These are phyloP conservation scores for Thalassaphorura encarpata DNA, from an alignment of 1,140 invertebrate species.

Conservation along the genomic window DNA sequence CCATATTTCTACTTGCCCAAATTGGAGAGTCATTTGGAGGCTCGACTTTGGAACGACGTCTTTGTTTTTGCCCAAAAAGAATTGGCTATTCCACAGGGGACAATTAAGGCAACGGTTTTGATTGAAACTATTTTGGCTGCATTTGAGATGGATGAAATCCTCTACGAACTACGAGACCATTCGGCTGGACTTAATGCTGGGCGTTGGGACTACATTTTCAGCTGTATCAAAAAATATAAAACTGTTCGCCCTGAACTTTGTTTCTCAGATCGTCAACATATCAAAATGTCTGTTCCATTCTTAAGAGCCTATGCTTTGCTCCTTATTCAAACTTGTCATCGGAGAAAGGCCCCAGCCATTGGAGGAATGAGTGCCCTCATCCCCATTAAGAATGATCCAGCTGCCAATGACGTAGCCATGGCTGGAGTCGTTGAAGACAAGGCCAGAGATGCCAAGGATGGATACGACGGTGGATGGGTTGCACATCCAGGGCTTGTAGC, in stretches of 20 bases:
- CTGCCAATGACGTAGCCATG: constrained; percentile 49
- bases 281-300: constrained; percentile 54
- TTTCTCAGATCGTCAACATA: constrained; percentile 56
- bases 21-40: constrained; percentile 49
- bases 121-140: constrained; percentile 61
- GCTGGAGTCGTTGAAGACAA: constrained; percentile 63
- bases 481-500: constrained; percentile 35
- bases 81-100: constrained; percentile 44
- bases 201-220: constrained; percentile 55
- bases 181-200: constrained; percentile 61
- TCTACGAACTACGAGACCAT: constrained; percentile 54
- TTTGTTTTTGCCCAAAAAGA: constrained; percentile 53
- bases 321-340: constrained; percentile 52
- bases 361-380: constrained; percentile 54
- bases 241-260: constrained; percentile 47
- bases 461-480: constrained; percentile 38
- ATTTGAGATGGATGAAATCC: constrained; percentile 59
- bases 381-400: constrained; percentile 41
- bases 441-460: constrained; percentile 48
- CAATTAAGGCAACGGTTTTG: constrained; percentile 58
- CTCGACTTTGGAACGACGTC: constrained; percentile 57
- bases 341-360: constrained; percentile 51
- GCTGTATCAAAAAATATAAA: constrained; percentile 57
- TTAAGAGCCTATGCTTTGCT: constrained; percentile 51
- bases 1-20: constrained; percentile 59